Evolutionary conservation across 1,140 invertebrate genomes (phyloP).

Genomic region (Diorhabda elongata): DNA sequence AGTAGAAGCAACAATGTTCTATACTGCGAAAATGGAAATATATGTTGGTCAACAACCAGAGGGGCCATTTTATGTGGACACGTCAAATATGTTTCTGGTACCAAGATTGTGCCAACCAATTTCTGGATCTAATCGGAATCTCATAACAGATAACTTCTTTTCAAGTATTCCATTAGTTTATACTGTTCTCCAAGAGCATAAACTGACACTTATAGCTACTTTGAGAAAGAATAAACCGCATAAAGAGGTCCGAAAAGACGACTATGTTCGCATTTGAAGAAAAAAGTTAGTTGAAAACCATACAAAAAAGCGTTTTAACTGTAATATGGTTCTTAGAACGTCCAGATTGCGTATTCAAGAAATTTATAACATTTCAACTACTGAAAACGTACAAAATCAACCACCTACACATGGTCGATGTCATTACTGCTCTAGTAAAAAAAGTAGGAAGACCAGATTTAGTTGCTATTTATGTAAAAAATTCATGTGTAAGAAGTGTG

Average conservation of each 20-base stretch:
- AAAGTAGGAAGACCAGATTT: background rate
- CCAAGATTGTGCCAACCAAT: slow-evolving; percentile 20
- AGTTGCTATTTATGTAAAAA: background rate
- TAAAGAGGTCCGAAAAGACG: slow-evolving; percentile 4
- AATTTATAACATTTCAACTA: background rate
- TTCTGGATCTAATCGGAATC: slow-evolving; percentile 13
- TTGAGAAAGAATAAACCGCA: slow-evolving; percentile 22
- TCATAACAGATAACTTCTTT: slow-evolving; percentile 28
- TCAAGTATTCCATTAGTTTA: slow-evolving; percentile 11
- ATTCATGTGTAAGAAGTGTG: background rate
- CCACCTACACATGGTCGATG: background rate
- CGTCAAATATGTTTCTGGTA: no score
- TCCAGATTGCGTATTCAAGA: background rate
- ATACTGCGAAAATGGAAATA: slow-evolving; percentile 27
- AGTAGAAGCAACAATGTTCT: slow-evolving; percentile 26
- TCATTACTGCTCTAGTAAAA: background rate
- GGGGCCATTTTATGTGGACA: slow-evolving; percentile 6
- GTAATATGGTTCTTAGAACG: background rate
- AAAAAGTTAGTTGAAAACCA: slow-evolving; percentile 6
- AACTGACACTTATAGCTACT: slow-evolving; percentile 19
- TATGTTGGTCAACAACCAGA: slow-evolving; percentile 25
- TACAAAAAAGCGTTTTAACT: background rate
- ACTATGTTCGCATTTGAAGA: slow-evolving; percentile 14
- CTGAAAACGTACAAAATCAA: background rate
- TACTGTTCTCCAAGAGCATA: slow-evolving; percentile 1